These are phyloP conservation scores for Intellagama lesueurii DNA, from an alignment of 2,797 vertebrate genomes.

Conservation along the genomic window DNA sequence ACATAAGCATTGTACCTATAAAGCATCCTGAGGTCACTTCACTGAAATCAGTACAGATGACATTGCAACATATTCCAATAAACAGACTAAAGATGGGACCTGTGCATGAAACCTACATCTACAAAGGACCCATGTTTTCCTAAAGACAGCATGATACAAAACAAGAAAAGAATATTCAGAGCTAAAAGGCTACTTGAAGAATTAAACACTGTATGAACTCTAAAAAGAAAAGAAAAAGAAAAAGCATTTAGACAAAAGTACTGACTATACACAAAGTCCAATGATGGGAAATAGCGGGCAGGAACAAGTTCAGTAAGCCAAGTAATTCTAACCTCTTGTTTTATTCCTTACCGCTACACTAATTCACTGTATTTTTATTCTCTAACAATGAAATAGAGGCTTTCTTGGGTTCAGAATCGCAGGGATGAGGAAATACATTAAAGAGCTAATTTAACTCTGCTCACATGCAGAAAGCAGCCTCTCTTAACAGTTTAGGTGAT, in stretches of 20 bases:
- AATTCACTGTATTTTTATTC: background rate
- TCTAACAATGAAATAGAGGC: slow-evolving; percentile 3
- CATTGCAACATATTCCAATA: background rate
- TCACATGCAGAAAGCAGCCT: slow-evolving; percentile 3
- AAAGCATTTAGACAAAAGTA: background rate
- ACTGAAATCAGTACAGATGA: background rate
- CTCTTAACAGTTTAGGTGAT: slow-evolving; percentile 15
- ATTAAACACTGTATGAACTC: background rate
- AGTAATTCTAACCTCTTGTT: background rate
- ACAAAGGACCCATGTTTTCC: background rate
- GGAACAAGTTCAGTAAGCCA: background rate
- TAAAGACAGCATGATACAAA: background rate
- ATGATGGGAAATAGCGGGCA: background rate
- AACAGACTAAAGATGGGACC: background rate
- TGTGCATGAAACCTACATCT: background rate
- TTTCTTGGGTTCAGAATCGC: slow-evolving; percentile 23
- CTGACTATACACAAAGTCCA: slow-evolving; percentile 8
- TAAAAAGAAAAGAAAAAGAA: background rate
- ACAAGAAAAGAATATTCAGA: slow-evolving; percentile 3
- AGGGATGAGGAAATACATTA: slow-evolving; percentile 13
- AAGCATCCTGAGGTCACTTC: background rate
- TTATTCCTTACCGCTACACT: background rate
- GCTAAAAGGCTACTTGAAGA: background rate
- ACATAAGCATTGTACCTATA: background rate
- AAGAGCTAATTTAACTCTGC: slow-evolving; percentile 15